phyloP scores from a whole-genome alignment of 2,113 vertebrate genomes.

The Tringa solitaria region DNA sequence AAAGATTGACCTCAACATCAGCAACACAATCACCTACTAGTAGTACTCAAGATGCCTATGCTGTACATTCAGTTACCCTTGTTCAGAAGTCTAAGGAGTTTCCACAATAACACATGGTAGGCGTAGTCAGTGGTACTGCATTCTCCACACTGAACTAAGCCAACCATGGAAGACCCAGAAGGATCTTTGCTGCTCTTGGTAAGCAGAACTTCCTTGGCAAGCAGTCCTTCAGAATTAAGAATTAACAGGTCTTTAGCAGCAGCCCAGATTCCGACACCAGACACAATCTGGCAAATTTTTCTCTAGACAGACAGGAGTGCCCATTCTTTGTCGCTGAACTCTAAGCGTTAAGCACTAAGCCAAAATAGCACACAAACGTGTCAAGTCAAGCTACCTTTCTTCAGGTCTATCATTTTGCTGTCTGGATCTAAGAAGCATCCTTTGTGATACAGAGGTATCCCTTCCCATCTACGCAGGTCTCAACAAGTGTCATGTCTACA shows the following conservation, averaged over 20 bases:
- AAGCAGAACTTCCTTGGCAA: neutral
- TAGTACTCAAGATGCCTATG: neutral
- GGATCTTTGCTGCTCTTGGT: neutral
- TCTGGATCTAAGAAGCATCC: neutral
- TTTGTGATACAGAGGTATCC: neutral
- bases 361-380: neutral
- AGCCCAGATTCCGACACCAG: neutral
- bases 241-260: neutral
- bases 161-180: neutral
- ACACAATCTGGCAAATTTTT: neutral
- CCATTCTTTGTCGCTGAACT: neutral
- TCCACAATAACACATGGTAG: neutral
- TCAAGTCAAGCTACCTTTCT: neutral
- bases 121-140: neutral
- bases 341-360: neutral
- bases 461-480: neutral
- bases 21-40: neutral
- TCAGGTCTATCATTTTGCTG: neutral
- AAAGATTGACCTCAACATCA: neutral
- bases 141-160: neutral
- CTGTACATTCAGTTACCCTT: neutral
- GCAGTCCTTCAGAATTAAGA: neutral
- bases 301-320: neutral
- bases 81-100: neutral
- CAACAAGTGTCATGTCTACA: neutral